Evolutionary conservation across 2,888 invertebrate species (phyloP).

Genomic region (Ectemnius lituratus): DNA sequence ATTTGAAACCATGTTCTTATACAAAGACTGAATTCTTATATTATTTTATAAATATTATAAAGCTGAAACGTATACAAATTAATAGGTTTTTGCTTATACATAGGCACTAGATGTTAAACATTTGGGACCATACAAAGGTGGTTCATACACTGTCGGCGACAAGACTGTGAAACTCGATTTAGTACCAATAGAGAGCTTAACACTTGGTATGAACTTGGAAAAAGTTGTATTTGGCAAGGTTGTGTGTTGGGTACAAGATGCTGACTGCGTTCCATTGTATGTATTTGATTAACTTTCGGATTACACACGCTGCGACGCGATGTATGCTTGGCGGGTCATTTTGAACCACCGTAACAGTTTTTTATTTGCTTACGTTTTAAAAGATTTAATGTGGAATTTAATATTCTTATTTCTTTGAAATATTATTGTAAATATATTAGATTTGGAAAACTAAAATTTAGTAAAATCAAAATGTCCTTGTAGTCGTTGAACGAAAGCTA

Average conservation of each 20-base stretch:
- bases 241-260: conserved; percentile 87
- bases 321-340: too few relatives aligned
- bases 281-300: conserved; percentile 69
- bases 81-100: conserved; percentile 61
- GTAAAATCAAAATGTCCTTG: too few relatives aligned
- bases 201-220: conserved; percentile 83
- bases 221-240: conserved; percentile 88
- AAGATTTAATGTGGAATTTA: too few relatives aligned
- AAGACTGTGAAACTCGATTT: conserved; percentile 79
- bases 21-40: not conserved
- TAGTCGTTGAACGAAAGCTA: too few relatives aligned
- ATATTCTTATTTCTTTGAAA: too few relatives aligned
- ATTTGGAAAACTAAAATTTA: too few relatives aligned
- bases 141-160: conserved; percentile 79
- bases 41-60: conserved; percentile 9
- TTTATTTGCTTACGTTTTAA: too few relatives aligned
- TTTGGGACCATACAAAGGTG: conserved; percentile 84
- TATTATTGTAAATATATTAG: too few relatives aligned
- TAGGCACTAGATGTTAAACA: conserved; percentile 84
- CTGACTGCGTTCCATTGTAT: conserved; percentile 89
- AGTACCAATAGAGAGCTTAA: conserved; percentile 80
- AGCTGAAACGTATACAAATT: conserved; percentile 47
- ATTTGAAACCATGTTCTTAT: conserved; percentile 38
- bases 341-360: too few relatives aligned
- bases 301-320: too few relatives aligned